A percentile compares a stretch with the other conserved stretches of the same genome.
These are phyloP conservation scores for Leucoraja erinaceus DNA, from an alignment of 2,113 vertebrate genomes.

Conservation along the genomic window DNA sequence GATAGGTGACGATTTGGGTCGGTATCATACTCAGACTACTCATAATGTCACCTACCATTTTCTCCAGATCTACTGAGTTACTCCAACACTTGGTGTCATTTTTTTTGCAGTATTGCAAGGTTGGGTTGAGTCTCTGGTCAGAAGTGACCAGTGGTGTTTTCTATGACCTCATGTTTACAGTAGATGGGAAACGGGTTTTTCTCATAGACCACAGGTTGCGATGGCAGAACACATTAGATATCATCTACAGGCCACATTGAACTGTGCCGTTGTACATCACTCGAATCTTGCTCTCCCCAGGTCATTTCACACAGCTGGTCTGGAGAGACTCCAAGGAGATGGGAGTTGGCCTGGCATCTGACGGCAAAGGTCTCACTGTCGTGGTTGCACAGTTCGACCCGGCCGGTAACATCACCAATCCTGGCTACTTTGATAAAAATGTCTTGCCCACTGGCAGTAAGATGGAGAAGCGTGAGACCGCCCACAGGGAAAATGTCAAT, in stretches of 20 bases:
- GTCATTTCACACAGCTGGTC: constrained; percentile 44
- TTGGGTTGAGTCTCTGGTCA: no score
- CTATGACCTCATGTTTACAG: not conserved
- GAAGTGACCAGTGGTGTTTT: not conserved
- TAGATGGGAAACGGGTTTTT: not conserved
- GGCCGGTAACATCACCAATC: constrained; percentile 39
- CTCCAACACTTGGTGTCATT: no score
- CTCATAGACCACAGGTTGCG: not conserved
- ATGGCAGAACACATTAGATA: not conserved
- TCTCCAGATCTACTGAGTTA: no score
- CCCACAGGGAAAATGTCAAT: not conserved
- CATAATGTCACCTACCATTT: no score
- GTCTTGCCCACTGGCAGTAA: constrained; percentile 42
- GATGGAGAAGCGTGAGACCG: not conserved
- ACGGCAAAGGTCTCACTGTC: constrained; percentile 24
- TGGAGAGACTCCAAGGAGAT: constrained; percentile 26
- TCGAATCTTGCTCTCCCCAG: not conserved
- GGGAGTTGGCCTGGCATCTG: constrained; percentile 30
- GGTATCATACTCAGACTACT: no score
- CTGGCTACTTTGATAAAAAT: constrained; percentile 38
- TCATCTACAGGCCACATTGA: not conserved
- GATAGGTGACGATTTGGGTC: no score
- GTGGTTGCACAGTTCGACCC: constrained; percentile 39
- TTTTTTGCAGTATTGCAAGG: no score
- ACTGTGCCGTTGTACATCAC: not conserved